These are phyloP conservation scores for Epinephelus fuscoguttatus DNA, from an alignment of 2,113 vertebrate genomes.

Conservation along the genomic window DNA sequence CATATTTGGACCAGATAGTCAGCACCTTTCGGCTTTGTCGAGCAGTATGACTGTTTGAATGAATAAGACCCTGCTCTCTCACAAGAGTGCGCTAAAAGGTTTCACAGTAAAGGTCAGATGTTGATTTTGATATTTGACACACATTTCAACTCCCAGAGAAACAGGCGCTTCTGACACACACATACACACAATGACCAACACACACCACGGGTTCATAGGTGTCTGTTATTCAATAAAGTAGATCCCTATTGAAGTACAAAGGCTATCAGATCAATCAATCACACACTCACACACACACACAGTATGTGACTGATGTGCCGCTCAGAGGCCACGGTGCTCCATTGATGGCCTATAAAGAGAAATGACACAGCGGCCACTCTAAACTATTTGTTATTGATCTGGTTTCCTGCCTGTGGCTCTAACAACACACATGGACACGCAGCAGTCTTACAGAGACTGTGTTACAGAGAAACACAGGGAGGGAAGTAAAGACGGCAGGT, in stretches of 20 bases:
- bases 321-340: conserved; percentile 44
- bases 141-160: conserved; percentile 19
- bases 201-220: conserved; percentile 26
- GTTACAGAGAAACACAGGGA: conserved; percentile 9
- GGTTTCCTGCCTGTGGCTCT: conserved; percentile 50
- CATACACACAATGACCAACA: conserved; percentile 16
- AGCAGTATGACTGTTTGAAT: background rate
- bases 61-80: conserved; percentile 23
- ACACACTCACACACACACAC: background rate
- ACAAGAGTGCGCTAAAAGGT: conserved; percentile 22
- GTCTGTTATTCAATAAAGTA: conserved; percentile 50
- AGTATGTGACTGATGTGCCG: conserved; percentile 47
- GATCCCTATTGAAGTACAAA: conserved; percentile 53
- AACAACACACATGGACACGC: conserved; percentile 33
- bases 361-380: conserved; percentile 45
- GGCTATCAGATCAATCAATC: conserved; percentile 45
- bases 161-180: background rate
- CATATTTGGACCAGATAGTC: background rate
- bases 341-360: conserved; percentile 41
- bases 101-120: conserved; percentile 56
- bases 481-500: conserved; percentile 24
- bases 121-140: conserved; percentile 37
- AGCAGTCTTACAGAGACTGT: background rate
- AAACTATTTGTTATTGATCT: conserved; percentile 73
- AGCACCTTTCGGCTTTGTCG: background rate